Conservation (phyloP, 2,888 invertebrate species). For the Smittia sp. region DNA sequence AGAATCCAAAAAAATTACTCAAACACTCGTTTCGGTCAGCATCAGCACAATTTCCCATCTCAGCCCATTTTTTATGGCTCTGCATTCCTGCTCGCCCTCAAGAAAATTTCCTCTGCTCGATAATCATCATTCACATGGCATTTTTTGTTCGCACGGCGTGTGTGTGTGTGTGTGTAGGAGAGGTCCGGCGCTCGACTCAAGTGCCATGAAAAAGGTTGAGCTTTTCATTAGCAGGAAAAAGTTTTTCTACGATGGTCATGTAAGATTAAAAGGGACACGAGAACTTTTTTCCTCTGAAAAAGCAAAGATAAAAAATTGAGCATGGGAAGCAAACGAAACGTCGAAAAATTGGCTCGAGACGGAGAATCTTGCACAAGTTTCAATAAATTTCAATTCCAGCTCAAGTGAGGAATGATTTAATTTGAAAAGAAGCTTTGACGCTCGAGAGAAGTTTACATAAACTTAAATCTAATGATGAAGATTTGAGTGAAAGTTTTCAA, state of each 20-base stretch:
- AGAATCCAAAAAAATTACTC: no score
- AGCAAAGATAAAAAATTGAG: background rate
- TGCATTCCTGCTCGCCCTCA: background rate
- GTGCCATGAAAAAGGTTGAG: constrained; percentile 31
- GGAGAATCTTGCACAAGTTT: no score
- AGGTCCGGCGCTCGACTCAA: background rate
- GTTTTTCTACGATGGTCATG: background rate
- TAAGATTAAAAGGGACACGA: constrained; percentile 1
- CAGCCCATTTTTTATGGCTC: background rate
- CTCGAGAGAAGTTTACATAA: no score
- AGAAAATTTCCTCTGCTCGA: background rate
- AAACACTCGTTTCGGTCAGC: no score
- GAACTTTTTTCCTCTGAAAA: background rate
- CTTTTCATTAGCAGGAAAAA: constrained; percentile 31
- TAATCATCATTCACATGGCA: constrained; percentile 1
- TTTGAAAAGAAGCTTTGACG: no score
- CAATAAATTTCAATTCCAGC: no score
- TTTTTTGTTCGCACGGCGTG: background rate
- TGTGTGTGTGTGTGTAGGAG: background rate
- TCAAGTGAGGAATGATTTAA: no score
- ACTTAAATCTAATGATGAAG: no score
- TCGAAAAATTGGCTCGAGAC: no score
- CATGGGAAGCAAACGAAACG: no score
- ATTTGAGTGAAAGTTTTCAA: no score
- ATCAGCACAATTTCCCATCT: no score